Conservation (phyloP, 2,888 invertebrate species). For the Cyclophora albipunctata region DNA sequence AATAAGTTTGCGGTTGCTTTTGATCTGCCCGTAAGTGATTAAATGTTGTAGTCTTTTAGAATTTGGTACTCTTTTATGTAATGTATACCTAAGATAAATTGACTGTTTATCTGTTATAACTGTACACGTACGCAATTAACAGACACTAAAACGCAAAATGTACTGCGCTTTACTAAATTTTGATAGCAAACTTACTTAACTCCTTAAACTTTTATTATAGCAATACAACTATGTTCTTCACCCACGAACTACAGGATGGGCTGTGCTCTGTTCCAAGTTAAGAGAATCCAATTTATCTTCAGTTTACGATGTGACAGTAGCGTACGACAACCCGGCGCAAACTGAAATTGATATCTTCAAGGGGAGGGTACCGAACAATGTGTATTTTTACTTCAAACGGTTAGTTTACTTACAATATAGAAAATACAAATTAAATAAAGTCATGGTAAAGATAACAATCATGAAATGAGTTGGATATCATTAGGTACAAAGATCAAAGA, state of each 20-base stretch:
- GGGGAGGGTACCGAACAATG: slow-evolving; percentile 83
- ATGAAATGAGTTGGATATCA: no score
- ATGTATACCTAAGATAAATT: no score
- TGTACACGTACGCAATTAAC: no score
- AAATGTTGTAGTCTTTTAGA: background rate
- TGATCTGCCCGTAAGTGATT: slow-evolving; percentile 74
- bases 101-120: no score
- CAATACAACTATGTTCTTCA: slow-evolving; percentile 86
- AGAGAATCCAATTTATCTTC: slow-evolving; percentile 79
- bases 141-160: no score
- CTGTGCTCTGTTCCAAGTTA: slow-evolving; percentile 74
- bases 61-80: no score
- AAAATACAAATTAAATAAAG: no score
- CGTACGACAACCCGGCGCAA: slow-evolving; percentile 86
- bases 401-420: slow-evolving; percentile 24
- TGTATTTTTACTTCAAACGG: slow-evolving; percentile 85
- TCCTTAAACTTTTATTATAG: slow-evolving; percentile 21
- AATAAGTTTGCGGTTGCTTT: slow-evolving; percentile 81
- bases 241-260: slow-evolving; percentile 89
- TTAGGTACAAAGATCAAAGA: no score
- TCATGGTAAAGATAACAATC: no score
- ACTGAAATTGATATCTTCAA: slow-evolving; percentile 81
- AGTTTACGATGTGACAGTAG: slow-evolving; percentile 91
- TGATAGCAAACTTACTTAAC: no score
- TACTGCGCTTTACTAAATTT: no score